Evolutionary conservation across 2,113 vertebrate species (phyloP).

Genomic region (Nothoprocta perdicaria): DNA sequence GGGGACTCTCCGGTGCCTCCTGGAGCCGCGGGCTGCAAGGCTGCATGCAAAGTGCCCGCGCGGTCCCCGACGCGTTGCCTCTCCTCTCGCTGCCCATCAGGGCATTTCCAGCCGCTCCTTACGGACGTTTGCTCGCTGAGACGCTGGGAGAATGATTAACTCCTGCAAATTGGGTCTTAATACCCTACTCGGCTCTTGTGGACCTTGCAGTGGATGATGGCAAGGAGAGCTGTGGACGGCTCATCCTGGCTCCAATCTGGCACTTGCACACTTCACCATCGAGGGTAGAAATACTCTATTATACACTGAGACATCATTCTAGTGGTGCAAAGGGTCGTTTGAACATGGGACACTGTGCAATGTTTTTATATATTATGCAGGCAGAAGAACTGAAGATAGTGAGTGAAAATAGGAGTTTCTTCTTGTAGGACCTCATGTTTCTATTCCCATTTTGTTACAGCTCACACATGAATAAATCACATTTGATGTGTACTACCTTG

Average conservation of each 20-base stretch:
- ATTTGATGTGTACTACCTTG: background rate
- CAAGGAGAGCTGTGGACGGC: background rate
- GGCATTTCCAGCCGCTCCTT: fast-evolving
- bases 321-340: background rate
- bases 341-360: background rate
- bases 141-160: no score
- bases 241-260: background rate
- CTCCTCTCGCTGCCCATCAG: background rate
- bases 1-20: conserved; percentile 27
- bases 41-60: background rate
- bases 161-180: background rate
- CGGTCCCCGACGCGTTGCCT: fast-evolving
- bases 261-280: background rate
- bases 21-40: background rate
- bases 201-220: background rate
- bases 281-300: background rate
- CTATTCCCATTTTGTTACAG: background rate
- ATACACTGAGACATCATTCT: background rate
- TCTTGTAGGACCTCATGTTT: background rate
- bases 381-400: background rate
- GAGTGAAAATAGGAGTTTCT: background rate
- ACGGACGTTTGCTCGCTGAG: fast-evolving
- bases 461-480: background rate
- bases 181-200: background rate
- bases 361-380: background rate